Percentiles rank a stretch among this genome's conserved stretches.
These are phyloP conservation scores for Hypotaenidia philippensis DNA, from an alignment of 2,797 vertebrate genomes.

Conservation along the genomic window DNA sequence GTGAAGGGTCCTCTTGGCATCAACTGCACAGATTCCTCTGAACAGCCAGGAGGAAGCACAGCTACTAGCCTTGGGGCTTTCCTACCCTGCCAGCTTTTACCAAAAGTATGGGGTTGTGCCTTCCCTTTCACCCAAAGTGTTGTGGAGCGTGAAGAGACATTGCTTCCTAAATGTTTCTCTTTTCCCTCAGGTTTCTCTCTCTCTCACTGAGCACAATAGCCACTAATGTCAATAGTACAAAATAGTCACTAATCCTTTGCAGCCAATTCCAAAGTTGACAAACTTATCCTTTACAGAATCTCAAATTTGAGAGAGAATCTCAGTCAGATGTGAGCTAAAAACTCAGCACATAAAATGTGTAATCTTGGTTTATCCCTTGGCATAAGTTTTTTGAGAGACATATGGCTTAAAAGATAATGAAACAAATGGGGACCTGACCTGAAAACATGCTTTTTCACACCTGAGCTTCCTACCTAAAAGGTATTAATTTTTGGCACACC, in stretches of 20 bases:
- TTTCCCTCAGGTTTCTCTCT: background rate
- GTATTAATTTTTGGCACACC: background rate
- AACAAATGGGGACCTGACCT: background rate
- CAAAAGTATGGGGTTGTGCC: background rate
- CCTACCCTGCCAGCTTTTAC: background rate
- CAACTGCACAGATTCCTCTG: background rate
- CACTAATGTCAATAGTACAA: background rate
- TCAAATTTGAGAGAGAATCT: background rate
- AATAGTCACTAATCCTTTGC: background rate
- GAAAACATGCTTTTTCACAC: background rate
- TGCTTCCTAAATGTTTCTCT: background rate
- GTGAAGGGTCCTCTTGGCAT: background rate
- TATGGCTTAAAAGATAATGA: background rate
- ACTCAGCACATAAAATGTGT: background rate
- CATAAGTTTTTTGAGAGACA: background rate
- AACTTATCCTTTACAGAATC: background rate
- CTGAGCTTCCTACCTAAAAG: background rate
- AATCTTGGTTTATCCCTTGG: background rate
- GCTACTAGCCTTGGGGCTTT: background rate
- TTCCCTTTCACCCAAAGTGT: background rate
- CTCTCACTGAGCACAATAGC: background rate
- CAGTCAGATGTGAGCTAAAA: background rate
- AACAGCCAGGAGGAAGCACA: background rate
- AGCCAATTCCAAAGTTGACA: background rate
- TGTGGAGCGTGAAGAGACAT: background rate